phyloP scores from a whole-genome alignment of 2,888 invertebrate species.

The Linnaemya tessellans region DNA sequence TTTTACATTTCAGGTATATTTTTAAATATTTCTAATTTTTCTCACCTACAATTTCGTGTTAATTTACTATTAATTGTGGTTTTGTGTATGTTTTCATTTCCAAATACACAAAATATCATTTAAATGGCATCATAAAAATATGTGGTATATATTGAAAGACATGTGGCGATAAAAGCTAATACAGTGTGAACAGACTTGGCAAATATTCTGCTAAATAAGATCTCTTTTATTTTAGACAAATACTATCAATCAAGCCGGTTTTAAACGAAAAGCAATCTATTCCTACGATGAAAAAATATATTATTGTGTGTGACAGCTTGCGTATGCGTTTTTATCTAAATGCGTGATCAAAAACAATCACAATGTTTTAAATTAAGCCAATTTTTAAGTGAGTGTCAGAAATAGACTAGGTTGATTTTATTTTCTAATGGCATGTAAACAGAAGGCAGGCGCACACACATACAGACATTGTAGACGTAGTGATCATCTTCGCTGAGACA shows the following conservation, averaged over 20 bases:
- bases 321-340: constrained; percentile 59
- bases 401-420: constrained; percentile 29
- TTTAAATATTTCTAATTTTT: not conserved
- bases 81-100: constrained; percentile 20
- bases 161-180: not conserved
- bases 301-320: constrained; percentile 60
- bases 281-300: not conserved
- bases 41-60: constrained; percentile 19
- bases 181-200: not conserved
- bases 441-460: constrained; percentile 1
- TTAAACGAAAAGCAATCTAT: too few species aligned
- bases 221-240: too few species aligned
- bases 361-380: constrained; percentile 19
- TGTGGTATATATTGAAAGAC: constrained; percentile 1
- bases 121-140: constrained; percentile 34
- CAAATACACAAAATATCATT: constrained; percentile 25
- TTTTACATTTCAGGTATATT: not conserved
- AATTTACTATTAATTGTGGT: constrained; percentile 16
- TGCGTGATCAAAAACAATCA: constrained; percentile 58
- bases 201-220: not conserved
- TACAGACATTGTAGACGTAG: not conserved
- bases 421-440: constrained; percentile 41
- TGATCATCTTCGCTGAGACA: not conserved
- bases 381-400: constrained; percentile 56
- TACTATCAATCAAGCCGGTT: not conserved